Evolutionary conservation across 2,888 invertebrate genomes (phyloP), one percentile per base, ranked within the genome.

Genomic region (Tanypteryx hageni): DNA sequence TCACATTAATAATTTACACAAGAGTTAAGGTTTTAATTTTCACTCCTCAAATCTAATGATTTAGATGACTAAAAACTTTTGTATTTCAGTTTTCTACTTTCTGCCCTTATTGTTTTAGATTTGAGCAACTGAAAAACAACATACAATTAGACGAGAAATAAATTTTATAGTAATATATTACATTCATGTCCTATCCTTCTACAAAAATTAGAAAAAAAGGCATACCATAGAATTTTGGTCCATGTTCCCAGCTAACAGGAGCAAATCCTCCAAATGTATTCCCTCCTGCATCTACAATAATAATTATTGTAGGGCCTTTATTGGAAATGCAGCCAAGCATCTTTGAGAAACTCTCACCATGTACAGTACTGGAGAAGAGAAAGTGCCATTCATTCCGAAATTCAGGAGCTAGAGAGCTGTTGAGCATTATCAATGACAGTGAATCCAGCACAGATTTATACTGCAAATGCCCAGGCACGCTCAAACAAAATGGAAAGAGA

Each of bases 251-350:
- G 92, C 97, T 96, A 27, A 96, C 96, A 0, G 98, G 96, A 0
- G 98, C 98, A 95, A 97, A 99, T 16, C 98, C 99, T 0, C 99
- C 99, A 95, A 99, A 99, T 64, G 98, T 97, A 94, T 98, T 96
- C 13, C 98, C 98, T 93, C 97, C 96, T 93, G 96, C 96, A 94
- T 98, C 98, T 94, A 98, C 98, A 4, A 99, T 95, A 76, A 99
- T 96, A 8, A 99, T 95, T 0, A 99, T 95, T 0, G 98, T 98
- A 0, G 98, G 97, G 0, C 98, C 98, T 94, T 97, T 97, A 94
- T 98, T 97, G 92, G 96, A 96, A 93, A 98, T 97, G 92, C 97
- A 96, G 92, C 98, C 97, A 57, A 97, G 96, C 95, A 98, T 96
- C 18, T 98, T 98, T 5, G 98, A 97, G 95, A 98, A 99, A 92